Percentiles rank a stretch among this genome's conserved stretches.
Evolutionary conservation across 1,140 invertebrate species (phyloP).

Genomic region (Cryptotermes secundus): DNA sequence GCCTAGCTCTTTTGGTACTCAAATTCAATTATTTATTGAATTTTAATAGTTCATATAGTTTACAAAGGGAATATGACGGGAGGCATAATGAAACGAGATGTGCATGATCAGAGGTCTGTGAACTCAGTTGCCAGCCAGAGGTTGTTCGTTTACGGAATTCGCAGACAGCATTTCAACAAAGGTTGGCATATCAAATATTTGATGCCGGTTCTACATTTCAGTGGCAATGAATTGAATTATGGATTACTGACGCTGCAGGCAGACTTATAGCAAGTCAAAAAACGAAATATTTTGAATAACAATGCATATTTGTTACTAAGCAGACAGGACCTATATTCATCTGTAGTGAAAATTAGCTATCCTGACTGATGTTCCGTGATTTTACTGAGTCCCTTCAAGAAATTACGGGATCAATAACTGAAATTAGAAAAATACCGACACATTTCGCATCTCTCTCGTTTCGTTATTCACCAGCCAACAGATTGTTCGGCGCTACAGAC

Average conservation of each 20-base stretch:
- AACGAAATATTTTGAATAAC: not conserved
- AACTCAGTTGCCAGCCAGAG: not conserved
- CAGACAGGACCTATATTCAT: too few species aligned
- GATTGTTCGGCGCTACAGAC: too few species aligned
- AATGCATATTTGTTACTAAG: not conserved
- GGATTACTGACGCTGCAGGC: not conserved
- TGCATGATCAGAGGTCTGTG: not conserved
- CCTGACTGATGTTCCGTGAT: too few species aligned
- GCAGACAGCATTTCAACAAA: not conserved
- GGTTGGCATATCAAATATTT: not conserved
- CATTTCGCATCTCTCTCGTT: too few species aligned
- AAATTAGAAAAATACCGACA: too few species aligned
- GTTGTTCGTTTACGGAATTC: not conserved
- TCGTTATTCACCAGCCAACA: too few species aligned
- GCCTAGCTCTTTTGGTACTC: not conserved
- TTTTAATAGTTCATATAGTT: conserved; percentile 9
- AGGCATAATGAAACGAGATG: not conserved
- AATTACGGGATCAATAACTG: too few species aligned
- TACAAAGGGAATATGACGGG: not conserved
- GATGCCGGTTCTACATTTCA: not conserved
- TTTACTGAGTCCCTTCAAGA: too few species aligned
- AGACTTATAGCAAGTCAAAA: not conserved
- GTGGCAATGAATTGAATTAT: not conserved
- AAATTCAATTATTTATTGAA: conserved; percentile 14
- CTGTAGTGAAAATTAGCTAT: too few species aligned